Evolutionary conservation across 2,888 invertebrate species (phyloP), one percentile per base, ranked within the genome.

Genomic region (Ophion costatus): DNA sequence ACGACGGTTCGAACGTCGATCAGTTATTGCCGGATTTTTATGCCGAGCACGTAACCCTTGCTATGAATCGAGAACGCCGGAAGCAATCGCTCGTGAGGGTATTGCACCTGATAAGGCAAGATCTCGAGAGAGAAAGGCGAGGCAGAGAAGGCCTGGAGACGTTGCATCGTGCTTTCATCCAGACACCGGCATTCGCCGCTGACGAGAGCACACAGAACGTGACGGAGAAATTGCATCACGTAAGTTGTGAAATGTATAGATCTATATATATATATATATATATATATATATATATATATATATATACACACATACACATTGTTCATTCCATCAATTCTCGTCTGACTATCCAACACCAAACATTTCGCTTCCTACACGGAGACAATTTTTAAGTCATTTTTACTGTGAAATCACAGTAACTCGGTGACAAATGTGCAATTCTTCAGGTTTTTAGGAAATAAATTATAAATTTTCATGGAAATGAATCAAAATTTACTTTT

Each of bases 11-110:
- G 0, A 94, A 95, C 71, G 94, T 96, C 11, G 98, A 98, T 91
- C 98, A 98, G 93, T 95, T 98, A 76, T 94, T 99, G 86, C 98
- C 98, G 0, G 98, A 98, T 94, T 98, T 98, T 94, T 98, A 98
- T 94, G 98, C 98, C 90, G 98, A 99, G 93, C 98, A 99, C 94
- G 96, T 97, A 87, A 98, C 98, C 1, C 95, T 98, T 89, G 97
- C 97, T 42, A 98, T 99, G 98, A 98, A 98, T 93, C 95, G 96
- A 77, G 98, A 98, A 91, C 95, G 98, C 85, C 95, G 98, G 90
- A 98, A 97, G 94, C 94, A 97, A 95, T 97, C 98, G 4, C 94
- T 99, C 83, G 95, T 98, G 79, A 97, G 98, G 93, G 96, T 98
- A 75, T 94, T 98, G 56, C 97, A 98, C 90, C 94, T 98, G 91